A percentile compares a stretch with the other conserved stretches of the same genome.
Evolutionary conservation across 2,797 vertebrate species (phyloP).

Genomic region (Aphelocoma californica): DNA sequence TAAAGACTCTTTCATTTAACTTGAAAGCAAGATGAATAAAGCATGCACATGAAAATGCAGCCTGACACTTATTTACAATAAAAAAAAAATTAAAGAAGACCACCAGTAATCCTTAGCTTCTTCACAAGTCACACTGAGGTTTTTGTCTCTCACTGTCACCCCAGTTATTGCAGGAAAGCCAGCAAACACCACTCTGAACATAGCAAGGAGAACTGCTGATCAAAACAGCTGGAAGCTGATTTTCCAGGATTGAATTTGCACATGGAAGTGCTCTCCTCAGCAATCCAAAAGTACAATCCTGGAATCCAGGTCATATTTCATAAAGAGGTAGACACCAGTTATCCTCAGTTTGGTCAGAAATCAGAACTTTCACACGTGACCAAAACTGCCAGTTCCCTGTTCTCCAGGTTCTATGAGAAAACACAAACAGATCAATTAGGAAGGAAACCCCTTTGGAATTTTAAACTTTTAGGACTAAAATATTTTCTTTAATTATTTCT

Average conservation of each 20-base stretch:
- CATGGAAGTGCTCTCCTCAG: background rate
- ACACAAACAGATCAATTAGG: background rate
- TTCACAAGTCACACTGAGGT: accelerated
- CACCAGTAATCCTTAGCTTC: background rate
- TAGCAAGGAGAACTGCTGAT: background rate
- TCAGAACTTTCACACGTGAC: background rate
- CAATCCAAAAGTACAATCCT: background rate
- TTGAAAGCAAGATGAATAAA: background rate
- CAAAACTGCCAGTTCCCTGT: background rate
- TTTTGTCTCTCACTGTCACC: background rate
- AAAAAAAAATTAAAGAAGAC: background rate
- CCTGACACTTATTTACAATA: background rate
- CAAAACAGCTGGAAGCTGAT: background rate
- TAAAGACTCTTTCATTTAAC: background rate
- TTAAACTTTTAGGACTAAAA: background rate
- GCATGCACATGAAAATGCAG: background rate
- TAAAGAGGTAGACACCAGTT: background rate
- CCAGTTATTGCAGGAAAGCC: background rate
- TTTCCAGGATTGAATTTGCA: background rate
- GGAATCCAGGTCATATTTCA: background rate
- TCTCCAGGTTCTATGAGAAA: background rate
- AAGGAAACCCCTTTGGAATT: background rate
- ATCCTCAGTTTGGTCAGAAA: background rate
- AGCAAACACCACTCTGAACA: background rate
- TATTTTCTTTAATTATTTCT: background rate